phyloP scores from a whole-genome alignment of 2,888 invertebrate genomes.

The Hirtodrosophila trivittata region DNA sequence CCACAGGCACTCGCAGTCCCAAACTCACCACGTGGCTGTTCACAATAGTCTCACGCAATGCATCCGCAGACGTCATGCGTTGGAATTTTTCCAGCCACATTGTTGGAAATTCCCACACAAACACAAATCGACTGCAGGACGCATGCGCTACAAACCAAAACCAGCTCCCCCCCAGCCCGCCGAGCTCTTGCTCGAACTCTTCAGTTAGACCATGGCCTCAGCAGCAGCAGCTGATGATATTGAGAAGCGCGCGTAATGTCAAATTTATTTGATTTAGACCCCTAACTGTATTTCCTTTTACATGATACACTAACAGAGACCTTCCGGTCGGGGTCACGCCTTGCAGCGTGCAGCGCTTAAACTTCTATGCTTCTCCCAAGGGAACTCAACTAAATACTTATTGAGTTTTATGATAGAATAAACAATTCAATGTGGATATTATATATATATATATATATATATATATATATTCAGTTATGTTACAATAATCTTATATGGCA shows the following conservation, averaged over 20 bases:
- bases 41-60: constrained; percentile 55
- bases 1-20: constrained; percentile 10
- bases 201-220: constrained; percentile 25
- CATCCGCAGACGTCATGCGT: constrained; percentile 65
- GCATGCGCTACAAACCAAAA: constrained; percentile 66
- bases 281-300: constrained; percentile 16
- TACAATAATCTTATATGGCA: neutral
- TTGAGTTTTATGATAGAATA: too few relatives aligned
- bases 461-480: too few relatives aligned
- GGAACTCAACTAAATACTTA: too few relatives aligned
- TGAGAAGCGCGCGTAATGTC: constrained; percentile 62
- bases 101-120: constrained; percentile 63
- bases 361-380: too few relatives aligned
- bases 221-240: constrained; percentile 65
- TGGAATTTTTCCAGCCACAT: constrained; percentile 52
- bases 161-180: too few relatives aligned
- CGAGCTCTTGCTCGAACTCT: too few relatives aligned
- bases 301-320: constrained; percentile 11
- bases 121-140: constrained; percentile 30
- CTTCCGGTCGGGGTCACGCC: neutral
- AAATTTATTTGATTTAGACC: constrained; percentile 50
- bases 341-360: too few relatives aligned
- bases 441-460: too few relatives aligned
- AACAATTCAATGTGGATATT: too few relatives aligned
- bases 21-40: constrained; percentile 31